Conservation (phyloP, 1,140 invertebrate species). For the Trialeurodes vaporariorum region DNA sequence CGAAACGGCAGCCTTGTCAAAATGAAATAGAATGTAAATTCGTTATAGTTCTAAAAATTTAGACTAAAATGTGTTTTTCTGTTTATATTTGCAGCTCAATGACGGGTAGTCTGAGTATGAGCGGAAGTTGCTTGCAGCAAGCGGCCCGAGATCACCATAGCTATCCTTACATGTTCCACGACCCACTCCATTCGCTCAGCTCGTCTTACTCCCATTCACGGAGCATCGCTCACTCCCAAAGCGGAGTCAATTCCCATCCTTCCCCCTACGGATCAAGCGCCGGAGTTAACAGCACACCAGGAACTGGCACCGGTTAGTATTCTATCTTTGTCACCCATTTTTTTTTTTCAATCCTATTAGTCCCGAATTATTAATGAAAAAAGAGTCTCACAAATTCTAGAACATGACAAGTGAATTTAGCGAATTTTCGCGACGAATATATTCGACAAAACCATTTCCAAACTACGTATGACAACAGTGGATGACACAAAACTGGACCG, state of each 20-base stretch:
- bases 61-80: no score
- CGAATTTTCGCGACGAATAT: no score
- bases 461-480: no score
- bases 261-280: conserved; percentile 15
- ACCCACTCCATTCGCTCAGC: conserved; percentile 63
- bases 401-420: no score
- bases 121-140: conserved; percentile 48
- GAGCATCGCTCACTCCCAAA: conserved; percentile 46
- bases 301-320: conserved; percentile 25
- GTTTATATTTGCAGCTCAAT: conserved; percentile 67
- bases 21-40: no score
- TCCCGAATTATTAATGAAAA: no score
- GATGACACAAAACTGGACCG: no score
- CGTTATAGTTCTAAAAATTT: no score
- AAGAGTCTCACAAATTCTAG: no score
- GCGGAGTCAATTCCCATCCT: conserved; percentile 35
- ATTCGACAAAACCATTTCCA: no score
- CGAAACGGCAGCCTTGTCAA: no score
- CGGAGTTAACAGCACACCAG: conserved; percentile 16
- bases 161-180: conserved; percentile 88
- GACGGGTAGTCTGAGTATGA: conserved; percentile 44
- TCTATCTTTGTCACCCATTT: not conserved
- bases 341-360: no score
- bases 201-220: conserved; percentile 49
- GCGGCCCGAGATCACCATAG: conserved; percentile 34